Base-by-base conservation (phyloP, 2,113 vertebrate genomes). In the Oryzias curvinotus region DNA sequence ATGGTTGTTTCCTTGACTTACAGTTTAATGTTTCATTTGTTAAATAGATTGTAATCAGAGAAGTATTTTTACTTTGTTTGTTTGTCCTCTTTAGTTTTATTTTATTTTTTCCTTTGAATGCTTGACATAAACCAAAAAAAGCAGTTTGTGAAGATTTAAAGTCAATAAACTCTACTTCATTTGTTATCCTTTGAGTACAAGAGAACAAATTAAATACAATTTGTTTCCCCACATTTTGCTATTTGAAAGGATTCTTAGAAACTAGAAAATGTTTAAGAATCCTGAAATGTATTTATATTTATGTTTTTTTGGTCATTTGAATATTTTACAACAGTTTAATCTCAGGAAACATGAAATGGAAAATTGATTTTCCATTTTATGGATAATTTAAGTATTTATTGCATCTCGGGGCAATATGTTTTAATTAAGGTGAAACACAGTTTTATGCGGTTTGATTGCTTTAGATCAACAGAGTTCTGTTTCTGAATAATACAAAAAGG, bases 1-100 rank as follows among this genome's bases (percentile, higher is more conserved):
- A 16, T 21, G 63, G 74, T 23, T 1, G 45, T 57, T 4, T 62
- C 1, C 1, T 57, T 47, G 48, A 65, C 79, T 41, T 80, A 57
- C 4, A 59, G n/a, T 21, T 14, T 60, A 48, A 18, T 12, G n/a
- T 21, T 49, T 7, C 1, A 30, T 18, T 19, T 13, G 12, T 21
- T 51, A 4, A 56, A 47, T 5, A 36, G 16, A 61, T 16, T 15
- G 14, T 14, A 30, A 17, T 25, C 15, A 1, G 7, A 36, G 12
- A 36, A 36, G 36, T 36, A 12, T 36, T 36, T 36, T 10, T 36
- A 0, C 7, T 36, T 28, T 5, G 5, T 28, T 10, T 36, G 30
- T 36, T 7, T 36, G 30, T 8, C 7, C 30, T 30, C 28, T 36
- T 36, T 36, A 36, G 30, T 36, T 36, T 36, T 7, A 36, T 36